Base-by-base conservation (phyloP, 2,888 invertebrate genomes). In the Syrphus vitripennis region DNA sequence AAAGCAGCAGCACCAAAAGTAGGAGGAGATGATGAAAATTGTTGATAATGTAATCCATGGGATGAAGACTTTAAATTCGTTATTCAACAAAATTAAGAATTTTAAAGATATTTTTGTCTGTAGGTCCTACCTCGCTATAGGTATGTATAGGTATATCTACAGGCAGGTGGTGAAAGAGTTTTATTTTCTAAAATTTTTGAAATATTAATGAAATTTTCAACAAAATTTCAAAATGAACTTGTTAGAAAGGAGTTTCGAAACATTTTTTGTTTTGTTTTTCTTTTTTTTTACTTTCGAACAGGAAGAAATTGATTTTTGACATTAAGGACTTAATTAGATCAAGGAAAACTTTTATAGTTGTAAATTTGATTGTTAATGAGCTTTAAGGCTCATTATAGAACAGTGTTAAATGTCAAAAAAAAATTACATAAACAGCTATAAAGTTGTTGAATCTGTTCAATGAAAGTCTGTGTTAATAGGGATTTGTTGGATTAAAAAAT, bases 31-130 rank as follows among this genome's bases (percentile, higher is more conserved):
- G 72, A 75, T 76, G 50, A 61, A 34, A 57, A 65, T 70, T 79
- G 55, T 53, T 83, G 80, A 80, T 79, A 71, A 80, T 83, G 79
- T 75, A 71, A 83, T 83, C 74, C 55, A 37, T 26, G 37, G 34
- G 67, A 79, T 74, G 79, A 79, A 74, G 79, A 63, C 69, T 37
- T 72, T 69, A 74, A 79, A 72, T 78, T 83, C 59, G 59, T 72
- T 78, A 78, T 69, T 78, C 40, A 75, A 55, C 53, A 26, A 74
- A 79, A 61, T 78, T 67, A 59, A 55, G 48, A 76, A 67, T 79
- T 57, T 74, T 74, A 40, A 69, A 74, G 79, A 83, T 83, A 71
- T 59, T 34, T 10, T 37, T 59, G 21, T 53, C 42, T 42, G 48
- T 34, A n/a, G n/a, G 16, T 48, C 24, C 50, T 21, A 45, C 10